Evolutionary conservation across 2,797 vertebrate species (phyloP).

Genomic region (Ceryle rudis): DNA sequence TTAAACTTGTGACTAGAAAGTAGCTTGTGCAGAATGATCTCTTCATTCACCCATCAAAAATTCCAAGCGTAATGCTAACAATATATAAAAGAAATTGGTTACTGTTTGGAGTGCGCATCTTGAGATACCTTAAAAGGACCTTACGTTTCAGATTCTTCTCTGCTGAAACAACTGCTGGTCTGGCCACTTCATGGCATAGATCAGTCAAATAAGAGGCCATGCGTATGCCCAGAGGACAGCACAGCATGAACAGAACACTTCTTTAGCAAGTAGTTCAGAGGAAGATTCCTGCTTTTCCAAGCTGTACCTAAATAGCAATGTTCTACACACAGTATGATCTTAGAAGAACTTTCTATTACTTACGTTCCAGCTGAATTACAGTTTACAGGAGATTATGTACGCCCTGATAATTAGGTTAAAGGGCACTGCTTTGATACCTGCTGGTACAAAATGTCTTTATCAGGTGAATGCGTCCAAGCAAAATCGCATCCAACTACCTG

Average conservation of each 20-base stretch:
- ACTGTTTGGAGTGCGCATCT: neutral
- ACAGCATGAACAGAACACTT: neutral
- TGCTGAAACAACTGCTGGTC: constrained; percentile 27
- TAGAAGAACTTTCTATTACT: neutral
- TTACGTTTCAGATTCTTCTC: constrained; percentile 37
- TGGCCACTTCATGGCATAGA: constrained; percentile 8
- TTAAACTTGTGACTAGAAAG: neutral
- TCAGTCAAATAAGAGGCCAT: constrained; percentile 10
- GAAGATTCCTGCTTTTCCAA: neutral
- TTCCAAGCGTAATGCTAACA: neutral
- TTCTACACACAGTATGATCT: neutral
- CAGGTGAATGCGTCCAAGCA: neutral
- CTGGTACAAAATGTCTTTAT: constrained; percentile 9
- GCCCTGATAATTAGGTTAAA: neutral
- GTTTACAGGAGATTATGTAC: neutral
- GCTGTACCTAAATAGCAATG: neutral
- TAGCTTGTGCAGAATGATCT: neutral
- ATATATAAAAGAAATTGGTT: neutral
- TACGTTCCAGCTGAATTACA: neutral
- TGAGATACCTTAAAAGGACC: constrained; percentile 30
- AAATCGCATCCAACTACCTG: neutral
- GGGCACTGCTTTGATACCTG: neutral
- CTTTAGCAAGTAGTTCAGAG: neutral
- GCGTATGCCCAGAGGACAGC: neutral
- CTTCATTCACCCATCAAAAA: neutral